A percentile compares a stretch with the other conserved stretches of the same genome.
These are phyloP conservation scores for Mustelus asterias DNA, from an alignment of 2,113 vertebrate genomes.

Conservation along the genomic window DNA sequence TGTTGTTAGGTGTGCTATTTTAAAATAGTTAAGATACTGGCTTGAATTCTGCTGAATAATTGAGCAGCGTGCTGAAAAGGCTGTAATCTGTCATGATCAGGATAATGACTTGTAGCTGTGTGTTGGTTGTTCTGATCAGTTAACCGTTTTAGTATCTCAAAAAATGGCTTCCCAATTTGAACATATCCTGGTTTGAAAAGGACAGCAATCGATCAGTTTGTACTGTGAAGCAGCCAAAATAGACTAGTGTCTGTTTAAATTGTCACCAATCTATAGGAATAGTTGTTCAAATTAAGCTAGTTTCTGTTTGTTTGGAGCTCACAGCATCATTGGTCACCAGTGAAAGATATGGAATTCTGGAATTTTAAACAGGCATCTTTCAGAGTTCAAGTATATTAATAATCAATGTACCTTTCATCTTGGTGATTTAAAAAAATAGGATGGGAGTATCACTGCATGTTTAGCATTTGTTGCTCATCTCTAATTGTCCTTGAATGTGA, in stretches of 20 bases:
- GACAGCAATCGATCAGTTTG: neutral
- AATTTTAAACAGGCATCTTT: neutral
- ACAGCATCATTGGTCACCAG: neutral
- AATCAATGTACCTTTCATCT: neutral
- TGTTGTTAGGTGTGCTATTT: neutral
- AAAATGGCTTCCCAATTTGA: neutral
- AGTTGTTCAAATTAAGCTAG: neutral
- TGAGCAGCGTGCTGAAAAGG: neutral
- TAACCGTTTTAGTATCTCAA: neutral
- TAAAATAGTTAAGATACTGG: neutral
- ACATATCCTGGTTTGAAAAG: neutral
- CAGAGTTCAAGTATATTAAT: neutral
- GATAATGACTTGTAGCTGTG: neutral
- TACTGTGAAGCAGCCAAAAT: neutral
- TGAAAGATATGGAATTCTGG: neutral
- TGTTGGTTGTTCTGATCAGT: neutral
- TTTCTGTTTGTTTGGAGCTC: neutral
- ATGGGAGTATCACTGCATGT: too few relatives aligned
- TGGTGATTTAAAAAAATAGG: too few relatives aligned
- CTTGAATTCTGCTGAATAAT: neutral
- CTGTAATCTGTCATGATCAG: neutral
- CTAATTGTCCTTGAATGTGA: too few relatives aligned
- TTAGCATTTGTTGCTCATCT: too few relatives aligned
- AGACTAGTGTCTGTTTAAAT: neutral
- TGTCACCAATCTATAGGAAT: neutral